phyloP scores from a whole-genome alignment of 2,113 vertebrate species.

The Lepus timidus region DNA sequence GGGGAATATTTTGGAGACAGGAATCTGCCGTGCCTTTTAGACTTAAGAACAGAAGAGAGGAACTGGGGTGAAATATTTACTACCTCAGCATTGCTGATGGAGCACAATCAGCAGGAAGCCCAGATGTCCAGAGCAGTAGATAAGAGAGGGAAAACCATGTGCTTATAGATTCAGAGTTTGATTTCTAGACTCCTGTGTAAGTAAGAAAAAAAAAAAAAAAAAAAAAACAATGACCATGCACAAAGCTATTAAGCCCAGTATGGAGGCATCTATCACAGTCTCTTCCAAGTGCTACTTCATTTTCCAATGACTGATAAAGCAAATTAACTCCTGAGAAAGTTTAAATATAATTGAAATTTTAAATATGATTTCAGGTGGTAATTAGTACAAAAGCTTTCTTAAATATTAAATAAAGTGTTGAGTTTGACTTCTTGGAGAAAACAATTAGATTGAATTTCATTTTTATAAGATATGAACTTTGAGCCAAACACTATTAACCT shows the following conservation, averaged over 20 bases:
- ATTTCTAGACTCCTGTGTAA: slow-evolving; percentile 76
- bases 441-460: slow-evolving; percentile 1
- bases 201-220: not conserved
- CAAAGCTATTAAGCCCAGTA: slow-evolving; percentile 9
- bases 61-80: slow-evolving; percentile 79
- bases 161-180: slow-evolving; percentile 77
- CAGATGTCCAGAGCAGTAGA: slow-evolving; percentile 79
- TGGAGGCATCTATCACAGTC: slow-evolving; percentile 1
- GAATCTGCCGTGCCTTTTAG: slow-evolving; percentile 69
- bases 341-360: slow-evolving; percentile 20
- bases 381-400: not conserved
- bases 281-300: slow-evolving; percentile 64
- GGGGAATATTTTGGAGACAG: slow-evolving; percentile 74
- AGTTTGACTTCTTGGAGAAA: slow-evolving; percentile 4
- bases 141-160: slow-evolving; percentile 74
- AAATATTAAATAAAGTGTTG: not conserved
- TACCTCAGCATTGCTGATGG: slow-evolving; percentile 82
- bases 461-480: not conserved
- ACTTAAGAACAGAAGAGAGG: slow-evolving; percentile 74
- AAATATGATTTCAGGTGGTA: slow-evolving; percentile 29
- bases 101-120: slow-evolving; percentile 81
- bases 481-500: not conserved
- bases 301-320: slow-evolving; percentile 51
- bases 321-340: slow-evolving; percentile 31
- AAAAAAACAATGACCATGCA: slow-evolving; percentile 29